A percentile compares a stretch with the other conserved stretches of the same genome.
These are phyloP conservation scores for Pristionchus exspectatus DNA, from an alignment of 2,888 invertebrate genomes.

Conservation along the genomic window DNA sequence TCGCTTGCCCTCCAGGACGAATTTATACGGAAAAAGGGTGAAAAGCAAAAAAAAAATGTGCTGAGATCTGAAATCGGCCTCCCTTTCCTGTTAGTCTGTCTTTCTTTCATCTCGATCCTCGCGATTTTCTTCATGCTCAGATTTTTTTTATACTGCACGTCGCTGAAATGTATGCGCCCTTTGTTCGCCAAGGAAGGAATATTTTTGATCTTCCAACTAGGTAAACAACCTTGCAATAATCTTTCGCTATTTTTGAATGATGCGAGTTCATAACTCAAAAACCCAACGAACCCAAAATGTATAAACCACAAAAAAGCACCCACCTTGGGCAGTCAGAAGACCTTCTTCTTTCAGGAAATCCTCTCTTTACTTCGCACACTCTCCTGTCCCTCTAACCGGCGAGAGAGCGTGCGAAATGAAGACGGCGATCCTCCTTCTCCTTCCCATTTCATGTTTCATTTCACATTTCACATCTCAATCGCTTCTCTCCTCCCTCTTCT, in stretches of 20 bases:
- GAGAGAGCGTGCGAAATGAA: background rate
- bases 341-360: background rate
- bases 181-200: too few species aligned
- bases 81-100: background rate
- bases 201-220: too few species aligned
- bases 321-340: background rate
- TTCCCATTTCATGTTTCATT: conserved; percentile 32
- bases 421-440: background rate
- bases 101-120: too few species aligned
- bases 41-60: background rate
- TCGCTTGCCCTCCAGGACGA: background rate
- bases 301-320: background rate
- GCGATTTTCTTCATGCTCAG: too few species aligned
- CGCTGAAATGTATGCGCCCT: too few species aligned
- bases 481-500: background rate
- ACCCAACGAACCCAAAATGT: too few species aligned
- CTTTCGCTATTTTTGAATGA: too few species aligned
- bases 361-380: too few species aligned
- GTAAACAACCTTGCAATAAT: too few species aligned
- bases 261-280: too few species aligned
- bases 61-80: background rate
- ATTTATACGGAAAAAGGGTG: background rate
- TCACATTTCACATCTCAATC: conserved; percentile 8
- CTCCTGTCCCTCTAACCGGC: too few species aligned
- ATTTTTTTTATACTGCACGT: too few species aligned